A percentile compares a stretch with the other conserved stretches of the same genome.
Conservation (phyloP, 2,797 vertebrate species). For the Lutjanus campechanus region DNA sequence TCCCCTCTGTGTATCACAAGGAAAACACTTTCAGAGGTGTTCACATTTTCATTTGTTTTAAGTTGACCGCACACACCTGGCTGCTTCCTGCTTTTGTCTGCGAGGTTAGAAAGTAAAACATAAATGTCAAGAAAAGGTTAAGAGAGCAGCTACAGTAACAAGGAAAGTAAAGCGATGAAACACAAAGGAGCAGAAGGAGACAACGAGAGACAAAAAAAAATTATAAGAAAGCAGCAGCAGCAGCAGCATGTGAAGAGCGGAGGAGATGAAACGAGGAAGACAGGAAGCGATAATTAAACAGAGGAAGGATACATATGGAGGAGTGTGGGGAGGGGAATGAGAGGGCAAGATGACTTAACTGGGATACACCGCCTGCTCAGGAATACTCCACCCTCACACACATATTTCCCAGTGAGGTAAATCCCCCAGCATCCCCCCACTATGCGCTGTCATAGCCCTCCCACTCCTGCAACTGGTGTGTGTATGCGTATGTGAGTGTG, state of each 20-base stretch:
- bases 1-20: background rate
- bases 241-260: constrained; percentile 15
- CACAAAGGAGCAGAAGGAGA: constrained; percentile 6
- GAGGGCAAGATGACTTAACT: constrained; percentile 77
- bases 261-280: constrained; percentile 53
- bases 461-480: constrained; percentile 66
- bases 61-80: constrained; percentile 33
- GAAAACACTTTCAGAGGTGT: background rate
- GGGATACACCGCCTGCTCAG: constrained; percentile 61
- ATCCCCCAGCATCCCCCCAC: constrained; percentile 67
- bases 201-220: background rate
- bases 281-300: constrained; percentile 65
- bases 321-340: constrained; percentile 42
- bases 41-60: background rate
- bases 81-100: constrained; percentile 50
- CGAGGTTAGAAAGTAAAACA: constrained; percentile 5
- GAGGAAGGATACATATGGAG: constrained; percentile 58
- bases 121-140: constrained; percentile 18
- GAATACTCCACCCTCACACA: constrained; percentile 65
- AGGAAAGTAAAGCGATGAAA: background rate
- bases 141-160: background rate
- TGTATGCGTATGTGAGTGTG: constrained; percentile 55
- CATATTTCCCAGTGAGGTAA: constrained; percentile 77
- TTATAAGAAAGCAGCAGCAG: background rate
- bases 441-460: constrained; percentile 77